phyloP scores from a whole-genome alignment of 2,797 vertebrate genomes.

The Cyclopterus lumpus region DNA sequence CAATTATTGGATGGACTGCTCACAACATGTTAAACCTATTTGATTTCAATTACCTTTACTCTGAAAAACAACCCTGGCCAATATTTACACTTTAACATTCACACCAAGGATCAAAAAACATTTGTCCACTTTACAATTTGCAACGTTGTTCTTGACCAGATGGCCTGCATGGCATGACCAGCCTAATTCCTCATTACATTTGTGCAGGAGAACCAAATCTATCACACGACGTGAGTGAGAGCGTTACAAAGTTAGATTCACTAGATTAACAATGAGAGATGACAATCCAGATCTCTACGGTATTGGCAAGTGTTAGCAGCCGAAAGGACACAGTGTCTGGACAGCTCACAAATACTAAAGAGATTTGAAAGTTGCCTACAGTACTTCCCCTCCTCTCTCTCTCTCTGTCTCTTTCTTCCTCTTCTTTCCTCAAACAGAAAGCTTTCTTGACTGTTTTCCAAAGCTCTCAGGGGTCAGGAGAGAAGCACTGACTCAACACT shows the following conservation, averaged over 20 bases:
- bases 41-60: neutral
- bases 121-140: neutral
- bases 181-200: neutral
- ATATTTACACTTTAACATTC: neutral
- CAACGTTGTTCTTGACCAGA: neutral
- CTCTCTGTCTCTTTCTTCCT: conserved; percentile 5
- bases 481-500: conserved; percentile 75
- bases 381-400: conserved; percentile 12
- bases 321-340: conserved; percentile 31
- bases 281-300: conserved; percentile 31
- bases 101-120: neutral
- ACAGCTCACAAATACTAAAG: conserved; percentile 36
- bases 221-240: neutral
- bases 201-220: neutral
- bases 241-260: conserved; percentile 35
- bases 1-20: neutral
- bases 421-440: conserved; percentile 65
- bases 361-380: conserved; percentile 61
- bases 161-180: no score
- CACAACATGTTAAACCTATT: neutral
- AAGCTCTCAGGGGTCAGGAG: conserved; percentile 67
- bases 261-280: conserved; percentile 27
- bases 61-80: neutral
- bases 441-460: conserved; percentile 76
- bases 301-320: conserved; percentile 10